Evolutionary conservation across 2,113 vertebrate genomes (phyloP), one percentile per base, ranked within the genome.

Genomic region (Aptenodytes patagonicus): DNA sequence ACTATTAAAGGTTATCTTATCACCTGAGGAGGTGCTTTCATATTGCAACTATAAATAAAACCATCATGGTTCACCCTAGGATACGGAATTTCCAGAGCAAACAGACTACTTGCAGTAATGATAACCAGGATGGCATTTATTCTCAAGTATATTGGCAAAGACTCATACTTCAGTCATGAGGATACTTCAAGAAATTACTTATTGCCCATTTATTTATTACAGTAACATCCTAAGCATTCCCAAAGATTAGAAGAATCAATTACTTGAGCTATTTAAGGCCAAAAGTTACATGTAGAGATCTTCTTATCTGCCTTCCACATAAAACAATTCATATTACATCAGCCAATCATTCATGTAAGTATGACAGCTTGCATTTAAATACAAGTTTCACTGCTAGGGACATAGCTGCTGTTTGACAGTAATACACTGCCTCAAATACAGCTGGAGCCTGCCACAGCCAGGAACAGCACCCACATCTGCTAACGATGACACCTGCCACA

Each of bases 31-130:
- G 65, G 64, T 65, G 62, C 17, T 90, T 95, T 91, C 66, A 72
- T 78, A 68, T 80, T 91, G 58, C 78, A 93, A 62, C 17, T 38
- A 57, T 80, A 95, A 91, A 95, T 81, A 80, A 94, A 94, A 17
- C 11, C 26, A 55, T 55, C 28, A 61, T 28, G 7, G 18, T 75
- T 88, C 57, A 57, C 40, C 40, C 14, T 25, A 83, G 28, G 44
- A 86, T 64, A 61, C 17, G 57, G 49, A 95, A 94, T 92, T 92
- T 80, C 60, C 38, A 75, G 52, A 80, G 42, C 32, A 95, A 93
- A 54, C 32, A 84, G 31, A 68, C 87, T 77, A 51, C 66, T 71
- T 84, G 32, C 46, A 54, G 49, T 64, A 78, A 38, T 6, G 6
- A 40, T 47, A 90, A 29, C 40, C 40, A 69, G 51, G 44, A 68